These are phyloP conservation scores for Gymnorhina tibicen DNA, from an alignment of 2,113 vertebrate genomes.

Conservation along the genomic window DNA sequence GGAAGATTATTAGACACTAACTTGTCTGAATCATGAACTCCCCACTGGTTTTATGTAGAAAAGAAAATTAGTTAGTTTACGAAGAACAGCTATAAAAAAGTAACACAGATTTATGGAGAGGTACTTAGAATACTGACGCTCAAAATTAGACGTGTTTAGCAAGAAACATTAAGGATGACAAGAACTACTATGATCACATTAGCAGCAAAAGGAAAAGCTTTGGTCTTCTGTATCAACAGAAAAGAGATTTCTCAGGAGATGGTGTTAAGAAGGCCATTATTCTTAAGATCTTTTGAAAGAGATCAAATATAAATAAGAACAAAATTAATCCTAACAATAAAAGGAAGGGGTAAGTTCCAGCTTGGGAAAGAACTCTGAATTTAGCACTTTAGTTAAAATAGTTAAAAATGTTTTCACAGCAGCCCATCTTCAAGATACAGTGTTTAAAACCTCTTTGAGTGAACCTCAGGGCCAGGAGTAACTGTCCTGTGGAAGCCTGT, in stretches of 20 bases:
- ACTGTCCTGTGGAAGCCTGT: background rate
- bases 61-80: conserved; percentile 3
- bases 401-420: background rate
- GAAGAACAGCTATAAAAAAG: background rate
- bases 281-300: background rate
- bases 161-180: background rate
- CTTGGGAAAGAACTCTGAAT: background rate
- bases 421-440: background rate
- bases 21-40: background rate
- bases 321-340: background rate
- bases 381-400: background rate
- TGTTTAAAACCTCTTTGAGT: background rate
- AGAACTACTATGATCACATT: background rate
- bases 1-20: background rate
- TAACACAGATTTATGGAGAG: background rate
- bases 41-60: background rate
- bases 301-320: background rate
- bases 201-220: background rate
- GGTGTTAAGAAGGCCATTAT: background rate
- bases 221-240: background rate
- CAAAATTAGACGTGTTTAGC: background rate
- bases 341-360: background rate
- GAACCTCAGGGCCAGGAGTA: background rate
- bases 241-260: background rate
- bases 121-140: background rate